Evolutionary conservation across 1,140 invertebrate genomes (phyloP), one percentile per base, ranked within the genome.

Genomic region (Cecropterus lyciades): DNA sequence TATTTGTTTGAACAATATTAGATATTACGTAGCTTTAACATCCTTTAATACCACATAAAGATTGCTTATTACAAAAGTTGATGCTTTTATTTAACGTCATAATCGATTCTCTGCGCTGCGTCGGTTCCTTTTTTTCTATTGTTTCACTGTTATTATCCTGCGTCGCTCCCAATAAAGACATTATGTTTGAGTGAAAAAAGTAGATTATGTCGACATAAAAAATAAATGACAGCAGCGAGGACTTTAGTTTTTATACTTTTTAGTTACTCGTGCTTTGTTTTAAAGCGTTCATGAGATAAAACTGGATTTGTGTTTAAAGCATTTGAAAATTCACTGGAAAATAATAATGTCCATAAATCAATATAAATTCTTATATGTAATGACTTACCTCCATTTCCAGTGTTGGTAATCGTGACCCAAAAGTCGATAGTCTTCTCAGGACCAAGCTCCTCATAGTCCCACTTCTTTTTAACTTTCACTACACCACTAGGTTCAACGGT

Each of bases 401-500:
- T 94, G 89, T 98, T 98, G 9, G 96, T 97, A 75, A 98, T 98
- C 20, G 97, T 98, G 11, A 99, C 97, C 97, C 97, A 98, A 91
- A 99, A 98, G 85, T 98, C 98, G 77, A 98, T 98, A 1, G 97
- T 98, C 88, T 99, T 99, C 89, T 98, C 98, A 0, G 97, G 97
- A n/a, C 97, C 97, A 2, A 99, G 89, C 79, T 98, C 97, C 83
- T 99, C 98, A 89, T 98, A 99, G 93, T 99, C 97, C 98, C 98
- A 99, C 94, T 98, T 98, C 94, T 98, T 97, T 92, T 98, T 98
- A 37, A 99, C 97, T 76, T 96, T 95, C 65, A 99, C 97, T 24
- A 97, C 97, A 64, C 98, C 98, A 91, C 97, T 98, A 6, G 96
- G 94, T 84, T 97, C 97, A 37, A 99, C 97, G 10, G 96, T 97